phyloP scores from a whole-genome alignment of 2,113 vertebrate genomes.

The Parotia lawesii region DNA sequence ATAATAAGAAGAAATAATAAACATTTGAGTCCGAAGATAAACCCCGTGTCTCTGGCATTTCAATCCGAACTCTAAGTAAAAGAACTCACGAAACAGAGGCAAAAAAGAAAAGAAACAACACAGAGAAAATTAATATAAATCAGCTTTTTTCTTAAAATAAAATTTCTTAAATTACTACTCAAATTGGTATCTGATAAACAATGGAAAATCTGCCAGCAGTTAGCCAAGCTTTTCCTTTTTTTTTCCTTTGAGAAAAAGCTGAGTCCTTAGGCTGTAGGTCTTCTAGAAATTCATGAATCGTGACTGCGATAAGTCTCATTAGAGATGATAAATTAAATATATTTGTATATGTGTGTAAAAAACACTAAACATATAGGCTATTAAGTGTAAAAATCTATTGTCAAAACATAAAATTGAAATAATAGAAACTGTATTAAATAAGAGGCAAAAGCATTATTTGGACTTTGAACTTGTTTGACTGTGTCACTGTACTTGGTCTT shows the following conservation, averaged over 20 bases:
- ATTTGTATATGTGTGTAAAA: background rate
- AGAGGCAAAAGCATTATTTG: background rate
- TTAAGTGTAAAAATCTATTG: background rate
- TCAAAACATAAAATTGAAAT: background rate
- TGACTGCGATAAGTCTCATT: background rate
- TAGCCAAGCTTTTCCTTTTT: background rate
- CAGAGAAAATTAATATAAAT: too few species aligned
- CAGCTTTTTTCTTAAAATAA: background rate
- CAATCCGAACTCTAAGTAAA: too few species aligned
- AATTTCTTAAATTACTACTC: background rate
- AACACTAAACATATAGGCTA: background rate
- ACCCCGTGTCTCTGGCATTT: too few species aligned
- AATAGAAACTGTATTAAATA: background rate
- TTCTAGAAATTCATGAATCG: background rate
- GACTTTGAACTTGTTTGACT: background rate
- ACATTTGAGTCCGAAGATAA: too few species aligned
- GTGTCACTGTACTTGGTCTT: background rate
- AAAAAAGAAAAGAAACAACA: too few species aligned
- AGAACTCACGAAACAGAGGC: too few species aligned
- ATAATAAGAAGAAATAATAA: too few species aligned
- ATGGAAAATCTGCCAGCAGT: background rate
- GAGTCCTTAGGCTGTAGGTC: fast-evolving
- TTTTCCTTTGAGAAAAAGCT: fast-evolving
- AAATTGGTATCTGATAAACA: background rate
- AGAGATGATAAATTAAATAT: background rate